Evolutionary conservation across 2,113 vertebrate genomes (phyloP), one percentile per base, ranked within the genome.

Genomic region (Diphyllodes magnificus): DNA sequence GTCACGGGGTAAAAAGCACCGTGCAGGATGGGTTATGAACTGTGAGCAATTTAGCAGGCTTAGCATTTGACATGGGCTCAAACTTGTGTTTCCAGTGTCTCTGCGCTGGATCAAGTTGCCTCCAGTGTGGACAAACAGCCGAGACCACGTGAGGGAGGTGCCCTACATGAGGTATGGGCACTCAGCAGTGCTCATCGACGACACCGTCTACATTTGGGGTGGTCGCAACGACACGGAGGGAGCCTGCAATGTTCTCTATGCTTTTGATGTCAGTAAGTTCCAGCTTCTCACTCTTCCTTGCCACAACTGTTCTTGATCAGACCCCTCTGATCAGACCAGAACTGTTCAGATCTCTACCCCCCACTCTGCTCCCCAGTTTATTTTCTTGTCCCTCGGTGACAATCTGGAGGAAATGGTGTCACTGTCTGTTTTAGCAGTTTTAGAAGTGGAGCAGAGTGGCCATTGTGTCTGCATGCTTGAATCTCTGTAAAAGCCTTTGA

Each of bases 111-210:
- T 98, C 95, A 99, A 99, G 96, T 96, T 99, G 92, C 99, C 99
- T 20, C 99, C 99, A 1, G 99, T 99, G 89, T 98, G 98, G 96
- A 98, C 98, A 1, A 96, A 98, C 44, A 96, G 98, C 66, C 96
- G 98, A 7, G 99, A 99, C 69, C 98, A 99, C 7, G 98, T 97
- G 90, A 98, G 98, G 23, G 98, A 99, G 94, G 99, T 99, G 56
- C 99, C 99, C 72, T 99, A 99, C 93, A 99, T 99, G 99, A 98
- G 99, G 61, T 99, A 99, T 21, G 99, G 99, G 42, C 99, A 99
- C 97, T 99, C 99, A 1, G 99, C 99, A 2, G 99, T 99, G 93
- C 98, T 99, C 96, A 97, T 99, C 88, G 99, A 99, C 7, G 99
- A 99, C 88, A 98, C 95, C 1, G 98, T 99, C 98, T 99, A 99